Percentiles rank a stretch among this genome's conserved stretches.
phyloP scores from a whole-genome alignment of 92 coral and sea anemone species.

The Nematostella vectensis region DNA sequence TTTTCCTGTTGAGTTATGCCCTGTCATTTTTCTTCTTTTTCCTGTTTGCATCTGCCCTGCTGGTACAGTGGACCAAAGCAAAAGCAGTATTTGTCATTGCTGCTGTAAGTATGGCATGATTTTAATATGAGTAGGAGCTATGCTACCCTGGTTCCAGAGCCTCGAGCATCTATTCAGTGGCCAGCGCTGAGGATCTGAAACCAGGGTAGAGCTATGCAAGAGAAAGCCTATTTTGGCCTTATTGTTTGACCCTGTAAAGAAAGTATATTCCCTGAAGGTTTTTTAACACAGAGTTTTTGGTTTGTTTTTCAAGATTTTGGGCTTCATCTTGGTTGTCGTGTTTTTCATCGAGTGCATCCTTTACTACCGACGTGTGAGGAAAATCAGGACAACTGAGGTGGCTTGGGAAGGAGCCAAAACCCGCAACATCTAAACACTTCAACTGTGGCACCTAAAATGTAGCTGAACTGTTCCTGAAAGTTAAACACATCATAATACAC shows the following conservation, averaged over 20 bases:
- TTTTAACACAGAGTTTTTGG: too few species aligned
- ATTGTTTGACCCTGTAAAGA: too few species aligned
- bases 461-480: too few species aligned
- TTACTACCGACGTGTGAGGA: constrained; percentile 89
- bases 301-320: constrained; percentile 60
- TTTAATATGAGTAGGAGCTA: too few species aligned
- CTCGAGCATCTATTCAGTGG: too few species aligned
- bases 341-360: constrained; percentile 83
- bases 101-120: constrained; percentile 60
- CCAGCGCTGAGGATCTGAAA: too few species aligned
- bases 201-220: too few species aligned
- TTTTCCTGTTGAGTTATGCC: constrained; percentile 92
- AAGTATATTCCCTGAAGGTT: background rate
- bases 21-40: constrained; percentile 94
- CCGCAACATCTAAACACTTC: constrained; percentile 23
- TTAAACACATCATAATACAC: too few species aligned
- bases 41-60: constrained; percentile 86
- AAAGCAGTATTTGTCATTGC: constrained; percentile 70
- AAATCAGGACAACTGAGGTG: constrained; percentile 87
- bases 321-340: constrained; percentile 74
- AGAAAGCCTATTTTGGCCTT: too few species aligned
- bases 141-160: too few species aligned
- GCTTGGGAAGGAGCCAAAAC: constrained; percentile 76
- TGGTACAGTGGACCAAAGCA: constrained; percentile 87
- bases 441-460: too few species aligned